These are phyloP conservation scores for Pachliopta kotzebuea DNA, from an alignment of 2,888 invertebrate genomes.

Conservation along the genomic window DNA sequence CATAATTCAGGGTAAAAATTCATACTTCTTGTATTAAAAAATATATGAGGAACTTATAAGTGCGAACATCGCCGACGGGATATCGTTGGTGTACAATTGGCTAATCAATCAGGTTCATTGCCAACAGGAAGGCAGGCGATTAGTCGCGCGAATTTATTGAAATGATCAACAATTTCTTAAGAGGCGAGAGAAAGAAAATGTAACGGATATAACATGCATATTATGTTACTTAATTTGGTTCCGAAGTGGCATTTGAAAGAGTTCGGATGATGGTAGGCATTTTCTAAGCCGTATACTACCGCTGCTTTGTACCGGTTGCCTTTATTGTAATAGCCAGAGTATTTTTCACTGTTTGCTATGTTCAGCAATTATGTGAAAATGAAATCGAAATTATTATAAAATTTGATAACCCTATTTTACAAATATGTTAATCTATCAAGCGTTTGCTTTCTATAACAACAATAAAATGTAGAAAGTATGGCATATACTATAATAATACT, in stretches of 20 bases:
- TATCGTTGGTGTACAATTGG: conserved; percentile 61
- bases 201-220: no score
- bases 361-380: no score
- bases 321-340: no score
- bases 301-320: no score
- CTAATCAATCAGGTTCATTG: conserved; percentile 61
- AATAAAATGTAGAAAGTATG: neutral
- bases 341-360: no score
- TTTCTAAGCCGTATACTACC: no score
- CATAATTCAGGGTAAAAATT: neutral
- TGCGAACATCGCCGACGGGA: neutral
- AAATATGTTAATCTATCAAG: no score
- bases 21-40: conserved; percentile 8
- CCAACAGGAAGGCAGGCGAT: conserved; percentile 53
- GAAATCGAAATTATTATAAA: no score
- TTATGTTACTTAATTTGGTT: no score
- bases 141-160: conserved; percentile 50
- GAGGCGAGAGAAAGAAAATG: neutral
- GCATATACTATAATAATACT: neutral
- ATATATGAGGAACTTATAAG: conserved; percentile 13
- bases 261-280: no score
- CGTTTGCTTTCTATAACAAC: neutral
- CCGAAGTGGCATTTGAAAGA: no score
- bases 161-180: conserved; percentile 42
- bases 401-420: no score